These are phyloP conservation scores for Pogonocherus hispidulus DNA, from an alignment of 2,888 invertebrate genomes.

Conservation along the genomic window DNA sequence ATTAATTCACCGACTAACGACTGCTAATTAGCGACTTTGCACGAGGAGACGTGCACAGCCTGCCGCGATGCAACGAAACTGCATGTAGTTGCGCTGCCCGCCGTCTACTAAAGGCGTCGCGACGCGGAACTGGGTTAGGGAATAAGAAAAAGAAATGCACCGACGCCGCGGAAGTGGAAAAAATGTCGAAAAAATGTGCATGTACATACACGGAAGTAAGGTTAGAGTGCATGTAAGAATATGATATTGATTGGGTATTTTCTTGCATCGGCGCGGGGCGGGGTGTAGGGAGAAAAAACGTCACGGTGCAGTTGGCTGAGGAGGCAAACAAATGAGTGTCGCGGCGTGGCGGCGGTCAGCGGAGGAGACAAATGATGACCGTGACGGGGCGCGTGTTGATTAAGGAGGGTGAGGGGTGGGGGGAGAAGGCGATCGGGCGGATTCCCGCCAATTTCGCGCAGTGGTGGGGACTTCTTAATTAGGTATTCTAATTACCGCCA, in stretches of 20 bases:
- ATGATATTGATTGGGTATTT: conserved; percentile 69
- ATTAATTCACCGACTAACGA: conserved; percentile 56
- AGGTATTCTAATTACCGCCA: too few relatives aligned
- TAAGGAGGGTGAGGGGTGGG: conserved; percentile 19
- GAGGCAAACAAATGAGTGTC: conserved; percentile 52
- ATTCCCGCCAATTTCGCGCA: conserved; percentile 23
- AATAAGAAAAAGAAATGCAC: conserved; percentile 66
- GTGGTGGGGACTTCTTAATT: conserved; percentile 6
- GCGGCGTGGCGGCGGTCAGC: conserved; percentile 52
- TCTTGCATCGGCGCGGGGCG: conserved; percentile 57
- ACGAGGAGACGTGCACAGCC: conserved; percentile 41
- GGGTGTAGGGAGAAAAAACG: conserved; percentile 46
- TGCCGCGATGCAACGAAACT: conserved; percentile 55
- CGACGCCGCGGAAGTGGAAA: conserved; percentile 58
- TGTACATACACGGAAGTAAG: conserved; percentile 70
- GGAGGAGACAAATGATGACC: conserved; percentile 49
- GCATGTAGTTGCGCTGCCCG: conserved; percentile 66
- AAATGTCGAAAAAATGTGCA: conserved; percentile 67
- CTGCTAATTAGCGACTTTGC: conserved; percentile 45
- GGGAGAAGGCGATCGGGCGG: conserved; percentile 3
- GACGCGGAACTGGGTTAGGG: conserved; percentile 68
- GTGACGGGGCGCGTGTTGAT: conserved; percentile 49
- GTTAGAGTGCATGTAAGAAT: conserved; percentile 66
- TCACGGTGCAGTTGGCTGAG: conserved; percentile 51
- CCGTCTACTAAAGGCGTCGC: conserved; percentile 67